These are phyloP conservation scores for Tenthredo amoena DNA, from an alignment of 2,888 invertebrate species.

Conservation along the genomic window DNA sequence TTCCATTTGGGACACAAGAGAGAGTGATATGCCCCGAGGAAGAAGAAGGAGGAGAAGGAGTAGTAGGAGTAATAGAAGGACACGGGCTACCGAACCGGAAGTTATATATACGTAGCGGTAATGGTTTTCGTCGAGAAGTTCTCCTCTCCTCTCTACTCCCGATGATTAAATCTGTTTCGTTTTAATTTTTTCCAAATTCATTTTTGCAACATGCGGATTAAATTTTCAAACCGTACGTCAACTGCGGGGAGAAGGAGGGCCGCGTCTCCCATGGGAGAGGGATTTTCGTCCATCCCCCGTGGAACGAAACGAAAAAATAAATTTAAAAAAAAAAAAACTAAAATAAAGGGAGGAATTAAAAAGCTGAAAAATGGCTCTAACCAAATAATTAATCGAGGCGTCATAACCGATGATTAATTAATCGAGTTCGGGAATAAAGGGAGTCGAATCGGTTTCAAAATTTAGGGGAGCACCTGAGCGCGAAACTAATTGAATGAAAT, in stretches of 20 bases:
- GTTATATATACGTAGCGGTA: background rate
- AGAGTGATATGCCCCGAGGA: constrained; percentile 45
- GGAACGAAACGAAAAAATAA: too few relatives aligned
- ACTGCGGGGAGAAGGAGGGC: background rate
- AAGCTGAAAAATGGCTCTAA: background rate
- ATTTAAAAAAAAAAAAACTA: background rate
- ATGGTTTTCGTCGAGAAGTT: background rate
- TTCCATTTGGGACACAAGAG: constrained; percentile 46
- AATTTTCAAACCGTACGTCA: background rate
- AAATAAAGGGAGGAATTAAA: background rate
- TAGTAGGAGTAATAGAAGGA: background rate
- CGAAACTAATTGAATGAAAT: background rate
- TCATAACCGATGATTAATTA: background rate
- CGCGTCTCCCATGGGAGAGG: background rate
- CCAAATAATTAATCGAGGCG: background rate
- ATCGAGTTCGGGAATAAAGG: background rate
- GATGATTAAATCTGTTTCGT: background rate
- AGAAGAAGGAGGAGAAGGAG: background rate
- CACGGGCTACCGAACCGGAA: constrained; percentile 23
- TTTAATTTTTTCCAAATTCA: background rate
- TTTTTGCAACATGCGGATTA: background rate
- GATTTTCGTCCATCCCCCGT: background rate
- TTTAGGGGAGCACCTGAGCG: background rate
- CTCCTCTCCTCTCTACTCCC: background rate
- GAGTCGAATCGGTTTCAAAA: background rate